A percentile compares a stretch with the other conserved stretches of the same genome.
Conservation (phyloP, 2,113 vertebrate species). For the Brachionichthys hirsutus region DNA sequence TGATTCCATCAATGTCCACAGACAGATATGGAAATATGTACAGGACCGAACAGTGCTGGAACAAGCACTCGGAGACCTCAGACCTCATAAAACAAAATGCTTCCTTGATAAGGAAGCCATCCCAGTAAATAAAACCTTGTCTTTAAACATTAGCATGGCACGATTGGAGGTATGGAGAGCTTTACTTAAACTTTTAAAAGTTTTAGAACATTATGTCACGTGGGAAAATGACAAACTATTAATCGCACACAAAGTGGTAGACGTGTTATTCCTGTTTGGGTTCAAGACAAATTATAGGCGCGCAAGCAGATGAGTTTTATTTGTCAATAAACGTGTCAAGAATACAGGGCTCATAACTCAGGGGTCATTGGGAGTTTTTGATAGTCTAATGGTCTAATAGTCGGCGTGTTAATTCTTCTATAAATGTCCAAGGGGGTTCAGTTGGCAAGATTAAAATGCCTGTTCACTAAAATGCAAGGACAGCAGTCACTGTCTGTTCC, state of each 20-base stretch:
- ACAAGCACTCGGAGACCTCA: conserved; percentile 23
- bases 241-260: conserved; percentile 1
- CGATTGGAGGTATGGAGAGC: conserved; percentile 10
- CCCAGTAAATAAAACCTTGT: conserved; percentile 55
- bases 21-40: conserved; percentile 31
- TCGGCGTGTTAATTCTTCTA: conserved; percentile 15
- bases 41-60: conserved; percentile 27
- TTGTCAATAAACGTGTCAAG: conserved; percentile 31
- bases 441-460: conserved; percentile 10
- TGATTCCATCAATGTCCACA: conserved; percentile 25
- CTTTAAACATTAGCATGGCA: conserved; percentile 21
- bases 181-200: conserved; percentile 21
- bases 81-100: conserved; percentile 52
- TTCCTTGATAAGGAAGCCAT: conserved; percentile 45
- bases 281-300: neutral
- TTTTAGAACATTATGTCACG: neutral
- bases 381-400: conserved; percentile 12
- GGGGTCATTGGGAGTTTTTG: conserved; percentile 11
- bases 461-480: conserved; percentile 13
- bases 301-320: conserved; percentile 15
- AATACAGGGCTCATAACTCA: conserved; percentile 12
- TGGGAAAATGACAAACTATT: conserved; percentile 11
- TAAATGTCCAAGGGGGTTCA: conserved; percentile 9
- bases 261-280: neutral
- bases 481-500: neutral